Conservation (phyloP, 1,140 invertebrate species). For the Eueides isabella region DNA sequence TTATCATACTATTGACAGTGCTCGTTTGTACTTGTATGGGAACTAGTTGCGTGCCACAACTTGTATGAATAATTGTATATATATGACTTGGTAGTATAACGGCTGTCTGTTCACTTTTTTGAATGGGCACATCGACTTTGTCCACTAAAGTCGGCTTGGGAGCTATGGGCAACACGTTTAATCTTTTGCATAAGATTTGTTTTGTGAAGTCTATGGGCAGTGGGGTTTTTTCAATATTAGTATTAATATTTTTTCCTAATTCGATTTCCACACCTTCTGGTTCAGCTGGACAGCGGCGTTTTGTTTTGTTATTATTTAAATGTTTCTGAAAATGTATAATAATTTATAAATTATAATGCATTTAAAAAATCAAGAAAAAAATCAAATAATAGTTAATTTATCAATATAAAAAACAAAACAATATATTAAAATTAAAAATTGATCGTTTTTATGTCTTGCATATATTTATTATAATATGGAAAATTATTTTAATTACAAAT, state of each 20-base stretch:
- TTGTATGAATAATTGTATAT: conserved; percentile 46
- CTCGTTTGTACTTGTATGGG: conserved; percentile 45
- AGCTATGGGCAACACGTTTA: conserved; percentile 24
- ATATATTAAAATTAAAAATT: too few species aligned
- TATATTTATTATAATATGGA: too few species aligned
- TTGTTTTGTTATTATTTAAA: conserved; percentile 1
- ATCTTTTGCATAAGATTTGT: conserved; percentile 23
- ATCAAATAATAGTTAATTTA: too few species aligned
- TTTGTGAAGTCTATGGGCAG: conserved; percentile 57
- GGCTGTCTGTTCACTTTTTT: conserved; percentile 3
- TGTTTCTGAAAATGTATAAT: conserved; percentile 20
- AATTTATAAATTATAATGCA: neutral
- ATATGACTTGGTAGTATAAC: conserved; percentile 30
- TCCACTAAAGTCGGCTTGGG: conserved; percentile 27
- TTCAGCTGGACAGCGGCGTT: conserved; percentile 23
- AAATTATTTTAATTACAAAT: too few species aligned
- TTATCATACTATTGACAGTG: conserved; percentile 41
- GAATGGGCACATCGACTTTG: conserved; percentile 46
- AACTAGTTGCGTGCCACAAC: conserved; percentile 42
- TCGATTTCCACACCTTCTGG: conserved; percentile 47
- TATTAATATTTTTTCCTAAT: conserved; percentile 18
- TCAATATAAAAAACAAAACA: too few species aligned
- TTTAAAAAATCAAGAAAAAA: too few species aligned
- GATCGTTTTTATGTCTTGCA: too few species aligned
- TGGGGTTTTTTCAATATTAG: conserved; percentile 39